A percentile compares a stretch with the other conserved stretches of the same genome.
These are phyloP conservation scores for Cheilosia grossa DNA, from an alignment of 2,888 invertebrate genomes.

Conservation along the genomic window DNA sequence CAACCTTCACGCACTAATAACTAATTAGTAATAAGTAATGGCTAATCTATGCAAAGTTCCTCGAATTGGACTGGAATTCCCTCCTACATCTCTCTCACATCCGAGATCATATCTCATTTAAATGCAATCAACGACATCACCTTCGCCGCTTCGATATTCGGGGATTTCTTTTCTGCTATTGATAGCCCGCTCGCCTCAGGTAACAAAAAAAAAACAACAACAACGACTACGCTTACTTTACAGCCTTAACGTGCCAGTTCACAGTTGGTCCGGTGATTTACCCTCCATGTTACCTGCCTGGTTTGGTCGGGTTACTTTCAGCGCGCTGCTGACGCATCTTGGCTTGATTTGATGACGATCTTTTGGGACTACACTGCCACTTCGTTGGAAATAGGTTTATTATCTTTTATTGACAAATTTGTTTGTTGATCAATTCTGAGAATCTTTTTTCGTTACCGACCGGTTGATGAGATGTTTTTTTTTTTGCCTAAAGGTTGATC, in stretches of 20 bases:
- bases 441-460: constrained; percentile 23
- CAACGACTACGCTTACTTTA: not conserved
- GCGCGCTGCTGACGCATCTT: constrained; percentile 44
- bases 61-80: constrained; percentile 32
- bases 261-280: constrained; percentile 41
- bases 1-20: constrained; percentile 22
- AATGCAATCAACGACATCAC: constrained; percentile 75
- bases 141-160: constrained; percentile 34
- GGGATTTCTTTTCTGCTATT: constrained; percentile 52
- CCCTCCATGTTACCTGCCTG: constrained; percentile 46
- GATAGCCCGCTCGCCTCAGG: constrained; percentile 37
- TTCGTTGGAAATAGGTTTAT: constrained; percentile 56
- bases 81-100: constrained; percentile 23
- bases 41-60: constrained; percentile 29
- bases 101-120: constrained; percentile 71
- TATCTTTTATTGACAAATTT: constrained; percentile 59
- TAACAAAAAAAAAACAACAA: constrained; percentile 13
- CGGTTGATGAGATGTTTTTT: not conserved
- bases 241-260: constrained; percentile 18
- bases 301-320: constrained; percentile 43
- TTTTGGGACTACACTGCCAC: constrained; percentile 4
- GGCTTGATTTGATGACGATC: constrained; percentile 8
- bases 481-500: constrained; percentile 5
- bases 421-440: constrained; percentile 52
- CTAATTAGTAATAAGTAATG: constrained; percentile 26